Evolutionary conservation across 2,888 invertebrate species (phyloP).

Genomic region (Cataglyphis cursor): DNA sequence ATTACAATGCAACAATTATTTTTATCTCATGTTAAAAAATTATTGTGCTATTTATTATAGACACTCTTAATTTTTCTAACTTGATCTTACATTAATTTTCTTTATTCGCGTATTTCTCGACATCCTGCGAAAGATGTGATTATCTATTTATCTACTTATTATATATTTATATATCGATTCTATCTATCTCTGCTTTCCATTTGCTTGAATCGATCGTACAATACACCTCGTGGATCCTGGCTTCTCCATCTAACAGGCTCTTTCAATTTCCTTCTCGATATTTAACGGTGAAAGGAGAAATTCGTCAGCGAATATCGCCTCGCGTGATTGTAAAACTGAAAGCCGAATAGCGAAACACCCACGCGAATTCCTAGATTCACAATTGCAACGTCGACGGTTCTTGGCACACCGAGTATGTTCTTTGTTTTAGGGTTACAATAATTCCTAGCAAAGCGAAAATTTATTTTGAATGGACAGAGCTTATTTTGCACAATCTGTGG

Average conservation of each 20-base stretch:
- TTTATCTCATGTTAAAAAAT: not conserved
- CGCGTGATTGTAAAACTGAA: slow-evolving; percentile 54
- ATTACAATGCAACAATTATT: not conserved
- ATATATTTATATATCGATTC: too few relatives aligned
- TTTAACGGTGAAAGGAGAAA: slow-evolving; percentile 74
- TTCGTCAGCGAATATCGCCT: slow-evolving; percentile 57
- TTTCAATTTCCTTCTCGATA: slow-evolving; percentile 61
- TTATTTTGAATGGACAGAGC: not conserved
- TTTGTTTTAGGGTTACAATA: slow-evolving; percentile 22
- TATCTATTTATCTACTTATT: not conserved
- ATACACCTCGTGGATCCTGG: not conserved
- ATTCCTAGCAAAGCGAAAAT: not conserved
- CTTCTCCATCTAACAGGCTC: not conserved
- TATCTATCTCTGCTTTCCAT: not conserved
- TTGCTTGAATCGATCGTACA: not conserved
- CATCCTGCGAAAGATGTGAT: not conserved
- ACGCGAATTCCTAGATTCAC: slow-evolving; percentile 79
- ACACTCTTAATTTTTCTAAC: not conserved
- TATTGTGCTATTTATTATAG: not conserved
- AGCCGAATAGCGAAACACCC: slow-evolving; percentile 71
- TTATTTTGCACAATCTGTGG: not conserved
- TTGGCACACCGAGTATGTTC: not conserved
- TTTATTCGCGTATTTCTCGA: not conserved
- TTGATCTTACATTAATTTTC: not conserved
- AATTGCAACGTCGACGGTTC: slow-evolving; percentile 24